Evolutionary conservation across 1,140 invertebrate genomes (phyloP).

Genomic region (Apis cerana): DNA sequence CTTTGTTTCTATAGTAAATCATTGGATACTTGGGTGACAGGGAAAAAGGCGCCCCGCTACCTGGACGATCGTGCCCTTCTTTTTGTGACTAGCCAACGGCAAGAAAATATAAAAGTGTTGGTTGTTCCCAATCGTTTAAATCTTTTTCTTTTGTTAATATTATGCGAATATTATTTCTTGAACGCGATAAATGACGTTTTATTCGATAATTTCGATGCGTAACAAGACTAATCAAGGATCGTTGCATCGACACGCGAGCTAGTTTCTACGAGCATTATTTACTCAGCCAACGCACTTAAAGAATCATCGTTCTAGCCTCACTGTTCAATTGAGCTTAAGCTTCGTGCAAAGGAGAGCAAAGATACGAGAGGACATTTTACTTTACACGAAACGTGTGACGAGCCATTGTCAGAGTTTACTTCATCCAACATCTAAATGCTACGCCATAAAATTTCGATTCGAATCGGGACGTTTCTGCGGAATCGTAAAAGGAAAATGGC

Average conservation of each 20-base stretch:
- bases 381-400: conserved; percentile 1
- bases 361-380: conserved; percentile 28
- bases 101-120: too few relatives aligned
- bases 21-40: conserved; percentile 6
- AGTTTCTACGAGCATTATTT: conserved; percentile 31
- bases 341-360: conserved; percentile 33
- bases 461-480: background rate
- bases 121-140: too few relatives aligned
- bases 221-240: background rate
- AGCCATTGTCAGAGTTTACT: conserved; percentile 21
- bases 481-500: background rate
- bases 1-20: conserved; percentile 53
- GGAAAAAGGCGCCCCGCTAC: background rate
- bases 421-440: background rate
- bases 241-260: background rate
- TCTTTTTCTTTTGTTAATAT: too few relatives aligned
- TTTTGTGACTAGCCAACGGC: background rate
- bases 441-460: background rate
- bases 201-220: background rate
- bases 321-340: conserved; percentile 1
- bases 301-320: background rate
- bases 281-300: conserved; percentile 6
- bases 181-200: too few relatives aligned
- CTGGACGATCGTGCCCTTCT: background rate
- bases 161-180: background rate